Evolutionary conservation across 2,888 invertebrate genomes (phyloP), one percentile per base, ranked within the genome.

Genomic region (Lithophane semibrunnea): DNA sequence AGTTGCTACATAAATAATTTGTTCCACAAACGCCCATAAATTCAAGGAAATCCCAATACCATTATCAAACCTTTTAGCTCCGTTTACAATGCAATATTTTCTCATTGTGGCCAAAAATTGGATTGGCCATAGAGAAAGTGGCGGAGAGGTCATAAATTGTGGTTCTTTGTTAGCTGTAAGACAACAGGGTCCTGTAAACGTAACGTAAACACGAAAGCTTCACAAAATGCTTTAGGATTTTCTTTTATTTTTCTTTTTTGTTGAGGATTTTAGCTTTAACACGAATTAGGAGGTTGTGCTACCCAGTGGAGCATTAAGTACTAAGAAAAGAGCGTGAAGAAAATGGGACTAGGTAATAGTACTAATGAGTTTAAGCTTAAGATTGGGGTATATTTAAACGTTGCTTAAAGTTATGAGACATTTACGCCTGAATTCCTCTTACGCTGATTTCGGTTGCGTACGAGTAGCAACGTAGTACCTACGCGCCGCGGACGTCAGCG

Each of bases 51-150:
- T 63, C 66, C 61, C 64, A 80, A 77, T 67, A 71, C 63, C 76
- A 79, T 84, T 78, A 75, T 67, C 10, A 63, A 76, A 58, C 44
- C 73, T 79, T 82, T 75, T 65, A 65, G 73, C 82, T 71, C 72
- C 73, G 77, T 83, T 80, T 73, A 74, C 85, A 80, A 74, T 61
- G 70, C 66, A 76, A 82, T 77, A 79, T 79, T 83, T 86, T 64
- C 69, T 88, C 76, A 80, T 88, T 86, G 77, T 68, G 69, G 21
- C 73, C 73, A 75, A 80, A 83, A 86, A 83, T 82, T 82, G 78
- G 66, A 81, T 83, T 83, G 73, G 63, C 80, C 76, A 80, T 75
- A 66, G 79, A 77, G 64, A 82, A 79, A 82, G 83, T 77, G 78
- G 77, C 78, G 16, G 64, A 24, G 56, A 73, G 79, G 58, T 75